Conservation (phyloP, 2,113 vertebrate genomes). For the Phrynosoma platyrhinos region DNA sequence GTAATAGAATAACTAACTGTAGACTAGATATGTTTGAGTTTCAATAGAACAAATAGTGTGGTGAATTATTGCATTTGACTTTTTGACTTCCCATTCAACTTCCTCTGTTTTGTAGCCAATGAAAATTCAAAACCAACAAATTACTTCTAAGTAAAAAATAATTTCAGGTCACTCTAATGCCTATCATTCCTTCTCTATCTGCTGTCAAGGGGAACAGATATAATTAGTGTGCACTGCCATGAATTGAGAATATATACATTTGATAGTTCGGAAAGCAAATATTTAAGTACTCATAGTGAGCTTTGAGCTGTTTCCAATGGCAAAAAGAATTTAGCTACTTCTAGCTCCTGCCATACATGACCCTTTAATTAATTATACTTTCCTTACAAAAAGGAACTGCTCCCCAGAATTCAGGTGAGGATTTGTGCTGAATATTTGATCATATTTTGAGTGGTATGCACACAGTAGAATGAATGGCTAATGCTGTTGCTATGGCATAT, state of each 20-base stretch:
- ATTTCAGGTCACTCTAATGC: conserved; percentile 11
- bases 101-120: conserved; percentile 19
- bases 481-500: neutral
- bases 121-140: conserved; percentile 33
- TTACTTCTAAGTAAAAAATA: conserved; percentile 19
- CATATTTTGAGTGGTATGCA: neutral
- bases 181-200: neutral
- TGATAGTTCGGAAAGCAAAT: neutral
- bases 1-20: conserved; percentile 16
- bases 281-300: neutral
- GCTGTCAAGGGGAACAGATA: neutral
- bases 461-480: neutral
- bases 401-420: neutral
- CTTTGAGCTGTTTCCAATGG: conserved; percentile 2
- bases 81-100: conserved; percentile 19
- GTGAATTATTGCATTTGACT: neutral
- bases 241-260: conserved; percentile 2
- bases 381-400: neutral
- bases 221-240: conserved; percentile 11
- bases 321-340: neutral
- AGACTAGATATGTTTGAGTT: neutral
- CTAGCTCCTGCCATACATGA: neutral
- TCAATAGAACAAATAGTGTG: neutral
- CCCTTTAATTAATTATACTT: conserved; percentile 35
- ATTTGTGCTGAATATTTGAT: conserved; percentile 13